Percentiles rank a stretch among this genome's conserved stretches.
phyloP scores from a whole-genome alignment of 2,797 vertebrate species.

The Phataginus tricuspis region DNA sequence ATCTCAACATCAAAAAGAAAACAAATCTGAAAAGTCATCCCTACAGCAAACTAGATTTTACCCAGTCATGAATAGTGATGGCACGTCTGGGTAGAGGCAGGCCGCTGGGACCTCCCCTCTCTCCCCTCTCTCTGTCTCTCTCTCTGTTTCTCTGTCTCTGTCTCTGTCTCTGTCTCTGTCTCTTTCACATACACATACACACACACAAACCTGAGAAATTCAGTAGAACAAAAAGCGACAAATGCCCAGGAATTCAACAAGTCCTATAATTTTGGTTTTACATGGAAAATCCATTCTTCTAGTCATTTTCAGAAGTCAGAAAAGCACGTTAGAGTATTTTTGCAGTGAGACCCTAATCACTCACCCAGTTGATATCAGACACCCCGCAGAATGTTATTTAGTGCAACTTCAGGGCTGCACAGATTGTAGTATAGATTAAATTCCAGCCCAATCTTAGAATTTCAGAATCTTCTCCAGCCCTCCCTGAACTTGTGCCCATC shows the following conservation, averaged over 20 bases:
- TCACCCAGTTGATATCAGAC: background rate
- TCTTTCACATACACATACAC: background rate
- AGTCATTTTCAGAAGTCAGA: background rate
- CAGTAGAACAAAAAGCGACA: background rate
- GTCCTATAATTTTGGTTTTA: background rate
- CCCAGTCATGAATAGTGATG: background rate
- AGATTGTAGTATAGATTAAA: background rate
- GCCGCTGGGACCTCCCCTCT: background rate
- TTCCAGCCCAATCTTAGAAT: background rate
- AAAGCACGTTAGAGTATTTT: background rate
- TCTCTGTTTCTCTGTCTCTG: background rate
- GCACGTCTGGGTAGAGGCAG: background rate
- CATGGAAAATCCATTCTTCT: background rate
- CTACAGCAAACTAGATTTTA: background rate
- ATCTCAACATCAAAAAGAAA: slow-evolving; percentile 13
- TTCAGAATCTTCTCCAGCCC: background rate
- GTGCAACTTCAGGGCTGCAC: background rate
- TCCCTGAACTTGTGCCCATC: background rate
- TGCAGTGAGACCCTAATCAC: background rate
- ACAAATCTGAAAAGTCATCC: slow-evolving; percentile 9
- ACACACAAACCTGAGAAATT: background rate
- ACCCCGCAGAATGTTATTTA: background rate
- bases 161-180: background rate
- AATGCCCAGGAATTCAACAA: background rate
- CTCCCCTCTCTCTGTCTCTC: too few species aligned